Conservation (phyloP, 1,140 invertebrate species). For the Zophobas morio region DNA sequence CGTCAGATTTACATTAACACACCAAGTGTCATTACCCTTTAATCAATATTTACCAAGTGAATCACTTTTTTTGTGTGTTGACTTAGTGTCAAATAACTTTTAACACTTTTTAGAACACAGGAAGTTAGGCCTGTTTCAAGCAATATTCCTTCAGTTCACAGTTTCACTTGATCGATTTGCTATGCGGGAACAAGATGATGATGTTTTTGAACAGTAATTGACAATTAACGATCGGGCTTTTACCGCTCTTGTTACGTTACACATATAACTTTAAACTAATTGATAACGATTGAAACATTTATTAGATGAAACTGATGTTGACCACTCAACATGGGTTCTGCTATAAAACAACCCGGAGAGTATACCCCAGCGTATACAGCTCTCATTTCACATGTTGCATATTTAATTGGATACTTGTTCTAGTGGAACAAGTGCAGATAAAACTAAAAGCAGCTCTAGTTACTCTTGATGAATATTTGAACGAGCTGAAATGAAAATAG, state of each 20-base stretch:
- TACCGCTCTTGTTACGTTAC: too few relatives aligned
- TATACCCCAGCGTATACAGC: conserved; percentile 7
- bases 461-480: conserved; percentile 45
- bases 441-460: conserved; percentile 31
- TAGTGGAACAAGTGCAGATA: conserved; percentile 33
- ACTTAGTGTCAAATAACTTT: background rate
- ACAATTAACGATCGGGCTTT: too few relatives aligned
- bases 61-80: background rate
- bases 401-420: conserved; percentile 27
- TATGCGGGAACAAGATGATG: too few relatives aligned
- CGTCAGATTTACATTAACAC: conserved; percentile 14
- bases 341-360: conserved; percentile 5
- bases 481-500: conserved; percentile 21
- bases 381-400: conserved; percentile 32
- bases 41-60: conserved; percentile 31
- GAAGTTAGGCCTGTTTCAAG: background rate
- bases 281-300: too few relatives aligned
- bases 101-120: background rate
- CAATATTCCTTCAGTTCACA: background rate
- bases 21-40: background rate
- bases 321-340: background rate
- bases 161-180: too few relatives aligned
- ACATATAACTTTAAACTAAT: too few relatives aligned
- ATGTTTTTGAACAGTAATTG: too few relatives aligned
- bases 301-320: background rate